Evolutionary conservation across 30 jellyfish, hydroid and myxozoan species (phyloP).

Genomic region (Sanderia malayensis): DNA sequence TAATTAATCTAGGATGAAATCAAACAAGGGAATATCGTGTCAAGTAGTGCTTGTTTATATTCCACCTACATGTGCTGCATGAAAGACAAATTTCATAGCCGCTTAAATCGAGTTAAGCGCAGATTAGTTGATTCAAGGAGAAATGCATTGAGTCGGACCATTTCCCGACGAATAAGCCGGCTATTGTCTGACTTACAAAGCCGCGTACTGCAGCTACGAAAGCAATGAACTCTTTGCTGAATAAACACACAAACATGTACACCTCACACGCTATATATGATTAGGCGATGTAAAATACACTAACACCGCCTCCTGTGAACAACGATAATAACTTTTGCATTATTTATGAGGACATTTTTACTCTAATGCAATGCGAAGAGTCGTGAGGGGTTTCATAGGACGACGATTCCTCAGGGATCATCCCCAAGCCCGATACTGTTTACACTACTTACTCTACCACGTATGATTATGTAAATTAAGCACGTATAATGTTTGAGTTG

Average conservation of each 20-base stretch:
- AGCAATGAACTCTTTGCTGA: not conserved
- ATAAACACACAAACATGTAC: not conserved
- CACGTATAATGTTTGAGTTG: too few species aligned
- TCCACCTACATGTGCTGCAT: conserved; percentile 1
- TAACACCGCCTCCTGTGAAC: not conserved
- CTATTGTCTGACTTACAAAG: not conserved
- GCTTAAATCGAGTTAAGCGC: conserved; percentile 41
- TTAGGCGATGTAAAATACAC: not conserved
- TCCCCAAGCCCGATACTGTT: too few species aligned
- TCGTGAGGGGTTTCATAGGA: too few species aligned
- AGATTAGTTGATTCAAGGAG: conserved; percentile 42
- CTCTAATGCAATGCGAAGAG: too few species aligned
- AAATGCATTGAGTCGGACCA: conserved; percentile 13
- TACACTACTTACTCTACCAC: too few species aligned
- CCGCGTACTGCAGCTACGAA: not conserved
- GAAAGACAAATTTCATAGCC: conserved; percentile 14
- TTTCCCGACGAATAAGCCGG: not conserved
- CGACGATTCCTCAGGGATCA: too few species aligned
- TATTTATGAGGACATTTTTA: too few species aligned
- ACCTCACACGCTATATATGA: not conserved
- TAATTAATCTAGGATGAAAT: too few species aligned
- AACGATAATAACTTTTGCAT: too few species aligned
- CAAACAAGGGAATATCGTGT: too few species aligned
- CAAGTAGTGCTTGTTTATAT: conserved; percentile 1
- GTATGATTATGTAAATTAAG: too few species aligned